Base-by-base conservation (phyloP, 2,888 invertebrate genomes). In the Biston betularia region DNA sequence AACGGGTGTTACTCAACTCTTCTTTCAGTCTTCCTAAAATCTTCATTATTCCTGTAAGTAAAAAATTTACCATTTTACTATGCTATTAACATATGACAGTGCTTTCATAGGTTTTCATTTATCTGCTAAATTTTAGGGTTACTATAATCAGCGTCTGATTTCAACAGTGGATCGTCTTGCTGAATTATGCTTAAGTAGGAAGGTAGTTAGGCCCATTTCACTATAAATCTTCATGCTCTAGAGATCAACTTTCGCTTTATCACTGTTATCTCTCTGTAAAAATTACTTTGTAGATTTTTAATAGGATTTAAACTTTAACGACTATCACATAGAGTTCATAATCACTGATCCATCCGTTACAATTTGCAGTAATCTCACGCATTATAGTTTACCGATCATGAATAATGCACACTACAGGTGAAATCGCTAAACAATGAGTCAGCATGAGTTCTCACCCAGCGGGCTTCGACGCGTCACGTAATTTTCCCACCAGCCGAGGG, bases 401-500 rank as follows among this genome's bases (percentile, higher is more conserved):
- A 63, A 65, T 54, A 50, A 63, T 67, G 67, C 54, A 65, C 59
- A 54, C 14, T 49, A 50, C 14, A 12, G 44, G 62, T 54, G 69
- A 69, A 65, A 71, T 64, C 60, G 40, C 46, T 49, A 59, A 44
- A 63, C 65, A 69, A 58, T 69, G 68, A 63, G 48, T 62, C 34
- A 45, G 15, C 63, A 10, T 7, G 15, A 48, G 33, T 62, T 53
- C 87, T 89, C 85, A 96, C 96, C 96, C 71, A 98, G 95, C 0
- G 98, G 96, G 64, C 98, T 98, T 78, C 97, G 96, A 65, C 96
- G 95, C 65, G 97, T 97, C 0, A 98, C 97, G 84, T 98, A 99
- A 89, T 99, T 99, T 89, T 99, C 99, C 99, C 99, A 99, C 98
- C 99, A 99, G 34, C 98, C 98, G 46, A 98, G 95, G 0, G 99